These are phyloP conservation scores for Lepidonotus clava DNA, from an alignment of 2,888 invertebrate species.

Conservation along the genomic window DNA sequence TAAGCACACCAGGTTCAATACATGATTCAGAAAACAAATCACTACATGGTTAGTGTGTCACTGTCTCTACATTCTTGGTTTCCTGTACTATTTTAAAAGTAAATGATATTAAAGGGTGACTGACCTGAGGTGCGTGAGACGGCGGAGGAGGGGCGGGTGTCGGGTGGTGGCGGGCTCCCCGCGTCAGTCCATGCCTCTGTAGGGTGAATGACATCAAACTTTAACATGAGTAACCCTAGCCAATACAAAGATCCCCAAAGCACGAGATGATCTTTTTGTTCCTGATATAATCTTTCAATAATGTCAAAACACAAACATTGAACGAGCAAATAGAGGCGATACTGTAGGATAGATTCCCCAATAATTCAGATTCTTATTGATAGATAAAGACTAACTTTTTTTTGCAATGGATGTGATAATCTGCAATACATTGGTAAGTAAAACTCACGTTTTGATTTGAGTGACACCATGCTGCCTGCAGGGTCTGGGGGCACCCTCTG, in stretches of 20 bases:
- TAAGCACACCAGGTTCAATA: background rate
- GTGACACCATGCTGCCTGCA: background rate
- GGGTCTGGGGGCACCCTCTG: background rate
- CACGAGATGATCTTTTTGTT: background rate
- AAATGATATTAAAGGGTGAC: background rate
- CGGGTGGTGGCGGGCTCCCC: background rate
- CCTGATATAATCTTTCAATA: background rate
- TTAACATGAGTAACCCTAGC: background rate
- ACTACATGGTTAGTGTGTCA: background rate
- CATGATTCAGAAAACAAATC: background rate
- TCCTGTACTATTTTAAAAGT: background rate
- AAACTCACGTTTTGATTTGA: background rate
- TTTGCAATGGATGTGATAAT: background rate
- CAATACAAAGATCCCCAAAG: background rate
- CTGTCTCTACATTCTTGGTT: background rate
- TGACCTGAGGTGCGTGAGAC: constrained; percentile 6
- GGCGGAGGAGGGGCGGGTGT: background rate
- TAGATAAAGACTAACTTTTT: background rate
- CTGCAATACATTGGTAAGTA: background rate
- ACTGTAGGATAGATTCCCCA: background rate
- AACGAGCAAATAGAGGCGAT: background rate
- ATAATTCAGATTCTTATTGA: background rate
- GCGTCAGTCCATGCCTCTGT: constrained; percentile 13
- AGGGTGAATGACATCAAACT: background rate
- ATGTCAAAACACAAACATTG: background rate